Evolutionary conservation across 2,797 vertebrate species (phyloP).

Genomic region (Hirundo rustica): DNA sequence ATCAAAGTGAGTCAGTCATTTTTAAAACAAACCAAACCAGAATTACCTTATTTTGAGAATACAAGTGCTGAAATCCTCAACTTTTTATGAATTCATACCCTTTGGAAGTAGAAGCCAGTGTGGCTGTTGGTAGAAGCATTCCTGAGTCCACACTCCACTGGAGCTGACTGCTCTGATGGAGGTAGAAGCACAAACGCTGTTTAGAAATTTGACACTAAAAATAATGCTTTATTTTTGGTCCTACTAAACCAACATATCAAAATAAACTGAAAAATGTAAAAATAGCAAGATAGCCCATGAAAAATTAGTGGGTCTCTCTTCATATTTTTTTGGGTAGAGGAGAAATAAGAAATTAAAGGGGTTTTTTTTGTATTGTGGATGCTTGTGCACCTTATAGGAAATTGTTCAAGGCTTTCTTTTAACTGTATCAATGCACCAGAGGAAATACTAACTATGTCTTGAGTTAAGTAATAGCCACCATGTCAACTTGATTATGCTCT

Average conservation of each 20-base stretch:
- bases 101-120: not conserved
- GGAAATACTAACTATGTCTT: not conserved
- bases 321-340: not conserved
- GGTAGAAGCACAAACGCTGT: not conserved
- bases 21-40: constrained; percentile 5
- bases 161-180: not conserved
- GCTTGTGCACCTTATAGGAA: constrained; percentile 39
- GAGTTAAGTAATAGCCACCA: constrained; percentile 23
- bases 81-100: not conserved
- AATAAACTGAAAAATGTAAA: not conserved
- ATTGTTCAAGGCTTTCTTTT: constrained; percentile 25
- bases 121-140: not conserved
- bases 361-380: constrained; percentile 19
- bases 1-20: not conserved
- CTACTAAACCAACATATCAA: not conserved
- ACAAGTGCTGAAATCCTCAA: not conserved
- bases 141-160: not conserved
- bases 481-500: constrained; percentile 8
- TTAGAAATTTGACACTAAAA: not conserved
- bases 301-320: not conserved
- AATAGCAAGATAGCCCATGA: not conserved
- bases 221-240: not conserved
- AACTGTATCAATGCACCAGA: constrained; percentile 17
- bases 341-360: not conserved
- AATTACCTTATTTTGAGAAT: not conserved